phyloP scores from a whole-genome alignment of 1,140 invertebrate species.

The Marisa cornuarietis region DNA sequence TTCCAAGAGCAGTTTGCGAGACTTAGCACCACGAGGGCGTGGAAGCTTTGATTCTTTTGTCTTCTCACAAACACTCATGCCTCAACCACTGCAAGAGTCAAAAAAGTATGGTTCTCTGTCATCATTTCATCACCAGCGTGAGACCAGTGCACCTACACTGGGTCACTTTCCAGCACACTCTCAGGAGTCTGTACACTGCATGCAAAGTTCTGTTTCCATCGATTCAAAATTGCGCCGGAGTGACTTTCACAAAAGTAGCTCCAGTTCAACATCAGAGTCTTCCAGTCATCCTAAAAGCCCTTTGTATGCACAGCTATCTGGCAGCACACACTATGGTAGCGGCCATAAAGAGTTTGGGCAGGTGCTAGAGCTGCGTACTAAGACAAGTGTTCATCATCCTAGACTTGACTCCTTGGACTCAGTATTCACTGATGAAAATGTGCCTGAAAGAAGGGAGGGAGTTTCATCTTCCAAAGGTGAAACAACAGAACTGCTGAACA shows the following conservation, averaged over 20 bases:
- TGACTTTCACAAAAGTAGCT: background rate
- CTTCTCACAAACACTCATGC: background rate
- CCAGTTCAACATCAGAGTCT: conserved; percentile 12
- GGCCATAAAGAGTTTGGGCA: background rate
- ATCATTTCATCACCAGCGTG: conserved; percentile 10
- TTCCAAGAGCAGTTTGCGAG: conserved; percentile 17
- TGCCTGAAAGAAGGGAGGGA: conserved; percentile 16
- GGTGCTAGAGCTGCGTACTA: background rate
- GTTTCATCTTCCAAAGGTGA: background rate
- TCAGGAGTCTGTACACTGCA: background rate
- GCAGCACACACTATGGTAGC: conserved; percentile 33
- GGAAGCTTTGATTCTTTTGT: conserved; percentile 11
- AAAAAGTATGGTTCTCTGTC: conserved; percentile 37
- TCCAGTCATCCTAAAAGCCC: conserved; percentile 27
- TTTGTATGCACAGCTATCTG: conserved; percentile 30
- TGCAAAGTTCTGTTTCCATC: background rate
- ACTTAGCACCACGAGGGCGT: conserved; percentile 25
- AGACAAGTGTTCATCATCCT: conserved; percentile 11
- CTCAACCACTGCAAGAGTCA: background rate
- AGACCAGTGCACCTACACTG: conserved; percentile 9
- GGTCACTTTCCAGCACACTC: conserved; percentile 7
- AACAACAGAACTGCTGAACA: conserved; percentile 25
- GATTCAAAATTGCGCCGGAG: background rate
- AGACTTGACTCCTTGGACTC: conserved; percentile 38
- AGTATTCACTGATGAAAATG: conserved; percentile 35